Evolutionary conservation across 2,888 invertebrate species (phyloP).

Genomic region (Tinea semifulvella): DNA sequence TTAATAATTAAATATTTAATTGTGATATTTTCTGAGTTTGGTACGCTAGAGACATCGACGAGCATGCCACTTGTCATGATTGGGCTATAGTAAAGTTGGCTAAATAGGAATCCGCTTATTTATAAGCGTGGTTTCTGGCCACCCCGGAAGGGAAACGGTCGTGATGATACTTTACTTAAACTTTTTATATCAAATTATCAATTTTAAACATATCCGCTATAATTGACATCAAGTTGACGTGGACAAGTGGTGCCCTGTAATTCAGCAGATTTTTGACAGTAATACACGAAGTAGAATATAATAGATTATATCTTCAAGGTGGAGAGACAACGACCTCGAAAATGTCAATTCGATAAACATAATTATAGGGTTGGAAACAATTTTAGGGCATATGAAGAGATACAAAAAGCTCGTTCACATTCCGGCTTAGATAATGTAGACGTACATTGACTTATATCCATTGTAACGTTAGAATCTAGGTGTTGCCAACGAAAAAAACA

Average conservation of each 20-base stretch:
- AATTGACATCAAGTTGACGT: background rate
- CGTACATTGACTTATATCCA: background rate
- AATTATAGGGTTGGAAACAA: slow-evolving; percentile 8
- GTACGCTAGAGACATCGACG: too few relatives aligned
- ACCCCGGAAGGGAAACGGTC: background rate
- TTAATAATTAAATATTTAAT: too few relatives aligned
- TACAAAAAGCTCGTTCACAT: slow-evolving; percentile 5
- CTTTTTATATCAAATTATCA: background rate
- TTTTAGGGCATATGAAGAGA: background rate
- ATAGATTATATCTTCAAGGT: slow-evolving; percentile 1
- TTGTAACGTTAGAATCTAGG: too few relatives aligned
- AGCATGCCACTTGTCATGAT: too few relatives aligned
- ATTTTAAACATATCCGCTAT: background rate
- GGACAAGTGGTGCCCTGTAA: too few relatives aligned
- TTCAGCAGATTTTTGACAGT: background rate
- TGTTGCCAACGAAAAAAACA: too few relatives aligned
- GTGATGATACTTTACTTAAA: too few relatives aligned
- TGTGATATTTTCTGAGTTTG: too few relatives aligned
- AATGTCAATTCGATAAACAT: slow-evolving; percentile 6
- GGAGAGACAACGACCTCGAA: slow-evolving; percentile 4
- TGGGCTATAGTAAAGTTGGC: too few relatives aligned
- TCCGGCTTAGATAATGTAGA: slow-evolving; percentile 11
- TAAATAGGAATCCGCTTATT: too few relatives aligned
- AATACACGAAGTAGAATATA: background rate
- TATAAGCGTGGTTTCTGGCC: too few relatives aligned